Base-by-base conservation (phyloP, 2,797 vertebrate species). In the Yasuhikotakia modesta region DNA sequence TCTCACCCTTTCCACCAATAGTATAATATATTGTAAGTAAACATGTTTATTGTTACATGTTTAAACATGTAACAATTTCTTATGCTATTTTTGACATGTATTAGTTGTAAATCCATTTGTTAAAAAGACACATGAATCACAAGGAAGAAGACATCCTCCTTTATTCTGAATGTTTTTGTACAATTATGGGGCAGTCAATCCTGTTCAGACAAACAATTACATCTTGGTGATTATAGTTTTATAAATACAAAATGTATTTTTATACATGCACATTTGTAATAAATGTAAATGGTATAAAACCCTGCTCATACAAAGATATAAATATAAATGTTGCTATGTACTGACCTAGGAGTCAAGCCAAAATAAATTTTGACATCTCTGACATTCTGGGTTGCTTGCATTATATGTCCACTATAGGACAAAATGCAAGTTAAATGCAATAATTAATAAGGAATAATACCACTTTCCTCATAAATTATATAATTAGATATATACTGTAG, bases 21-120 rank as follows among this genome's bases (percentile, higher is more conserved):
- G 89, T 88, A 90, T 86, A 91, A 27, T 88, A 72, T 78, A 57
- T 24, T 70, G 82, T 84, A 87, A 84, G 87, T 88, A 90, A 90
- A 89, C 86, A 84, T 83, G 82, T 89, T 92, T 89, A 91, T 85
- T 82, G 85, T 85, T 88, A 87, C 85, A 80, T n/a, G n/a, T n/a
- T n/a, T n/a, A 85, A 85, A 78, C 83, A 85, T 80, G 89, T 89
- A 85, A 85, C 79, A 87, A 79, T 88, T 86, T 71, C 35, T 83
- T 80, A 35, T 79, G 76, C 85, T 91, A 90, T 92, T 89, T 90
- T 84, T 86, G 86, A 82, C 63, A 60, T 58, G 70, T 21, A 52
- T 8, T 76, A 79, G 84, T 86, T 88, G 82, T 88, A 90, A 89
- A 85, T 85, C 86, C 88, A 88, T n/a, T 78, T 79, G 85, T 87